Evolutionary conservation across 2,888 invertebrate species (phyloP).

Genomic region (Cheilosia variabilis): DNA sequence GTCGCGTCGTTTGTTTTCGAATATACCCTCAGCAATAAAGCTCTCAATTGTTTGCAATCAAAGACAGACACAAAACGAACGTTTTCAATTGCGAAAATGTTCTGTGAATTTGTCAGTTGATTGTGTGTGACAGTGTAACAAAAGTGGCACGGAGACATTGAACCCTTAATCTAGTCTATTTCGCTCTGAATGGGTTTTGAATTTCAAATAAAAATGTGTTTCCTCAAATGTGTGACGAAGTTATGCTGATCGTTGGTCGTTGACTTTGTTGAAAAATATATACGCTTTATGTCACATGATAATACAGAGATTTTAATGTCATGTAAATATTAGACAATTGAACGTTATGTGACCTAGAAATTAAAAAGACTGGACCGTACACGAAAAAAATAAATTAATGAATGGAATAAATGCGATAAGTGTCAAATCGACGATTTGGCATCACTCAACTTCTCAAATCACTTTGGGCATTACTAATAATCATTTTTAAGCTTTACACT

Average conservation of each 20-base stretch:
- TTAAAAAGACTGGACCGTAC: not conserved
- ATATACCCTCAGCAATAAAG: slow-evolving; percentile 19
- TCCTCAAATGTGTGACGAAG: slow-evolving; percentile 25
- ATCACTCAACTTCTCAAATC: too few species aligned
- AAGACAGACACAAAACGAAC: not conserved
- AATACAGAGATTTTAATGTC: too few species aligned
- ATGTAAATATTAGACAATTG: too few species aligned
- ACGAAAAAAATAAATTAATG: too few species aligned
- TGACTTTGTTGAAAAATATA: not conserved
- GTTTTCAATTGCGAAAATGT: slow-evolving; percentile 19
- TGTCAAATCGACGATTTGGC: too few species aligned
- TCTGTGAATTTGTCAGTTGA: slow-evolving; percentile 19
- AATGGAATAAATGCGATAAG: too few species aligned
- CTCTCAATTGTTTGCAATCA: slow-evolving; percentile 30
- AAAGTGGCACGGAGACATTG: slow-evolving; percentile 9
- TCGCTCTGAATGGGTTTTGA: not conserved
- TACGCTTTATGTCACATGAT: too few species aligned
- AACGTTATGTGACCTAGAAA: not conserved
- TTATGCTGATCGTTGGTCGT: slow-evolving; percentile 12
- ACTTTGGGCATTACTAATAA: too few species aligned
- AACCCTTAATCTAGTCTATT: slow-evolving; percentile 1
- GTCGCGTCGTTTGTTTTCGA: not conserved
- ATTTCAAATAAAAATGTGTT: slow-evolving; percentile 2
- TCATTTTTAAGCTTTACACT: too few species aligned
- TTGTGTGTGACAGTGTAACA: slow-evolving; percentile 13